These are phyloP conservation scores for Phaethon lepturus DNA, from an alignment of 2,113 vertebrate species.

Conservation along the genomic window DNA sequence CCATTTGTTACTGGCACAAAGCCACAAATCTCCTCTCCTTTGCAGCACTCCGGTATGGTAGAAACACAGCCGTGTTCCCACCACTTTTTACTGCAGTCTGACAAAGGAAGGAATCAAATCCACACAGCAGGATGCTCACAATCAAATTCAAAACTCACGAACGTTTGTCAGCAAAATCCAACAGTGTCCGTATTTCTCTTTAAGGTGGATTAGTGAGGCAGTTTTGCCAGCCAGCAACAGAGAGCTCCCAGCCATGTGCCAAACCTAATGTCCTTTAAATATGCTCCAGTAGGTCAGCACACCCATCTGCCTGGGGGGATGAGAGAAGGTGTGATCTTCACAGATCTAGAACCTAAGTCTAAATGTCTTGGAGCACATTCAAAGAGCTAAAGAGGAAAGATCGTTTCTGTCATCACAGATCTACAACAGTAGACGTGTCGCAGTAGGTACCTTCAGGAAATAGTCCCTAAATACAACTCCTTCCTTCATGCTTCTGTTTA, in stretches of 20 bases:
- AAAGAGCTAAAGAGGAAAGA: neutral
- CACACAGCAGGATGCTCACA: neutral
- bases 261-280: neutral
- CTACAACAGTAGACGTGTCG: neutral
- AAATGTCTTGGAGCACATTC: neutral
- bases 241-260: neutral
- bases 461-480: neutral
- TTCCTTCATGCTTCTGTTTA: neutral
- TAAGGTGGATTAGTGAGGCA: neutral
- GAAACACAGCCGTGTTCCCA: rapidly evolving
- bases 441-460: neutral
- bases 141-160: neutral
- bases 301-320: rapidly evolving
- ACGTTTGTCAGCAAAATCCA: neutral
- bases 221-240: neutral
- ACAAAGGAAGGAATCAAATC: neutral
- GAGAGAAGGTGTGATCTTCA: neutral
- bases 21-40: neutral
- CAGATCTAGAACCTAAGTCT: neutral
- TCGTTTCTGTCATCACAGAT: neutral
- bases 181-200: neutral
- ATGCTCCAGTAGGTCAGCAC: neutral
- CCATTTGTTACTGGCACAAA: neutral
- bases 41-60: neutral
- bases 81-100: neutral